A percentile compares a stretch with the other conserved stretches of the same genome.
These are phyloP conservation scores for Poeciliopsis gracilis DNA, from an alignment of 2,797 vertebrate species.

Conservation along the genomic window DNA sequence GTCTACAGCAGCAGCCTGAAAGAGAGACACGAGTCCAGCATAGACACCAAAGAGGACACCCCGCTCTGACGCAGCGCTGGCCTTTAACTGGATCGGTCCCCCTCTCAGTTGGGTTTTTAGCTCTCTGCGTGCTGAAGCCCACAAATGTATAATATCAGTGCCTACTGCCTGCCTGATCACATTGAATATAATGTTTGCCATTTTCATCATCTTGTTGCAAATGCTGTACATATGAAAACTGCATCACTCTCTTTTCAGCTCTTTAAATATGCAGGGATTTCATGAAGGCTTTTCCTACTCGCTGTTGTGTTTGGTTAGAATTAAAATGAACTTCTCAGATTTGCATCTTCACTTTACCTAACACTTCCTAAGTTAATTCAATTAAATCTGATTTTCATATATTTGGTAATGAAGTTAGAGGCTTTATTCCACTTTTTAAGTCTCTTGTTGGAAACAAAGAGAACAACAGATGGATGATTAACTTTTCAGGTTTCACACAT, in stretches of 20 bases:
- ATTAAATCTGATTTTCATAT: neutral
- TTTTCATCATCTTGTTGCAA: constrained; percentile 42
- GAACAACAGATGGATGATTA: neutral
- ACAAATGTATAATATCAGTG: constrained; percentile 58
- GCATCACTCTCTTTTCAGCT: constrained; percentile 27
- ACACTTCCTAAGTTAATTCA: neutral
- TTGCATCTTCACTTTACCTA: neutral
- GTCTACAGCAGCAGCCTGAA: constrained; percentile 84
- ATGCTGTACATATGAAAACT: constrained; percentile 23
- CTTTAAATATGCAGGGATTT: constrained; percentile 16
- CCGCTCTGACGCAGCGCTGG: constrained; percentile 61
- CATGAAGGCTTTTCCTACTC: constrained; percentile 12
- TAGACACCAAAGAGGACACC: constrained; percentile 85
- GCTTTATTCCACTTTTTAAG: constrained; percentile 15
- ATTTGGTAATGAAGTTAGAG: neutral
- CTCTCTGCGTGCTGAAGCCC: constrained; percentile 37
- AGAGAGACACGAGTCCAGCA: constrained; percentile 77
- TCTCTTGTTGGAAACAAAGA: constrained; percentile 17
- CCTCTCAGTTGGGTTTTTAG: neutral
- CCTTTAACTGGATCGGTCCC: neutral
- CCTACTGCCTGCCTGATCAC: constrained; percentile 53
- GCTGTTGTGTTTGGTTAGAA: constrained; percentile 4
- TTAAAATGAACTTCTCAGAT: neutral
- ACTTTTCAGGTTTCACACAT: neutral
- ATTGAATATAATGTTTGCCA: constrained; percentile 40